Evolutionary conservation across 2,113 vertebrate genomes (phyloP).

Genomic region (Rhagologus leucostigma): DNA sequence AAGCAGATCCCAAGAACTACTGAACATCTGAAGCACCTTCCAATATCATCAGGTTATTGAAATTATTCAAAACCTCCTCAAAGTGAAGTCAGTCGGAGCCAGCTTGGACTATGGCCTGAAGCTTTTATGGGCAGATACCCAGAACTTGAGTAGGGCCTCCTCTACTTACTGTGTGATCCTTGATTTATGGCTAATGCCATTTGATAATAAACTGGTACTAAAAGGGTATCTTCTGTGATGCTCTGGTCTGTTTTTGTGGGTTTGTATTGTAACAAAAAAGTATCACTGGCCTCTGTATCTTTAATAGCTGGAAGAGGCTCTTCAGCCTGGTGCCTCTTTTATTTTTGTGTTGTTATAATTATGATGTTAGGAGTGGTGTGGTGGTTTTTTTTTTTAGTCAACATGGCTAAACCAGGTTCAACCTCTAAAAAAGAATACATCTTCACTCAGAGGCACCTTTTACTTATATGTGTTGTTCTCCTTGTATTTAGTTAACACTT

Average conservation of each 20-base stretch:
- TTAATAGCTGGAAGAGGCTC: neutral
- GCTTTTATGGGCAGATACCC: neutral
- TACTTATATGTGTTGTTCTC: neutral
- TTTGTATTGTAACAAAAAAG: neutral
- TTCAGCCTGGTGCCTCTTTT: neutral
- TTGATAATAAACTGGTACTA: neutral
- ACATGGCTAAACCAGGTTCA: neutral
- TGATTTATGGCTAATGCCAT: neutral
- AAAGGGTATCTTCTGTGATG: neutral
- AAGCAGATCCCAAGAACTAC: neutral
- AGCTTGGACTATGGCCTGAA: neutral
- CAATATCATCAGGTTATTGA: neutral
- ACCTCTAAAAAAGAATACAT: neutral
- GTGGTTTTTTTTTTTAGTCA: neutral
- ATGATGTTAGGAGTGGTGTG: neutral
- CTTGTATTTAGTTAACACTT: neutral
- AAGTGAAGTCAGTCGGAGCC: neutral
- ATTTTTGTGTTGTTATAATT: neutral
- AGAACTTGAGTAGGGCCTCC: neutral
- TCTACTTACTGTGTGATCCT: accelerated
- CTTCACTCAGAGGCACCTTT: neutral
- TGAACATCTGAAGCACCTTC: neutral
- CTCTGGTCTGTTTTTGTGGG: neutral
- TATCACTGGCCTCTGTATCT: neutral
- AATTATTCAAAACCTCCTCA: neutral